phyloP scores from a whole-genome alignment of 2,888 invertebrate species.

The Diaphora mendica region DNA sequence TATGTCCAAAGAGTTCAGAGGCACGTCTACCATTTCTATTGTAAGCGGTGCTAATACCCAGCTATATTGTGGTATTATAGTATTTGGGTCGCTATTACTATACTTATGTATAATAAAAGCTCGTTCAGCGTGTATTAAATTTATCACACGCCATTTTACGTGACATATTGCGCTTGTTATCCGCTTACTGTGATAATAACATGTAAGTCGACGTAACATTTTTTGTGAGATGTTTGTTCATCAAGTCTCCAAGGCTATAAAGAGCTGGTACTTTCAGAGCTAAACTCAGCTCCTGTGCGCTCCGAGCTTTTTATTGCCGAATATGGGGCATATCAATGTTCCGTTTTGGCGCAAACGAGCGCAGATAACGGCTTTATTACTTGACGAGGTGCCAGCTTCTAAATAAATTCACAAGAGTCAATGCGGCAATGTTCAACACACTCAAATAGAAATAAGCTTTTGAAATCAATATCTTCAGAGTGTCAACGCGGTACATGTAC shows the following conservation, averaged over 20 bases:
- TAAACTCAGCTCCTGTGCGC: constrained; percentile 63
- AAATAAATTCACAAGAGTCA: constrained; percentile 64
- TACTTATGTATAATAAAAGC: constrained; percentile 14
- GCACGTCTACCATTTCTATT: constrained; percentile 28
- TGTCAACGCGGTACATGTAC: constrained; percentile 58
- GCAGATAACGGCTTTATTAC: constrained; percentile 79
- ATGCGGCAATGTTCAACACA: constrained; percentile 59
- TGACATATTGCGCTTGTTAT: neutral
- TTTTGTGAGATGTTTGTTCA: constrained; percentile 1
- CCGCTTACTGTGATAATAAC: neutral
- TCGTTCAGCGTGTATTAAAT: neutral
- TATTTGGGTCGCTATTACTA: constrained; percentile 26
- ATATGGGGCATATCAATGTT: constrained; percentile 69
- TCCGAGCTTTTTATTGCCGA: constrained; percentile 67
- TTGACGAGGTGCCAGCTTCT: constrained; percentile 74
- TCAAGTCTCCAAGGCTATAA: neutral
- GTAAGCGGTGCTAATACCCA: constrained; percentile 47
- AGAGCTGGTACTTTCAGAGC: constrained; percentile 7
- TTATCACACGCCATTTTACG: neutral
- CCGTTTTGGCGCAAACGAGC: constrained; percentile 76
- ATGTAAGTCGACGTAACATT: neutral
- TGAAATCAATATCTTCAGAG: constrained; percentile 59
- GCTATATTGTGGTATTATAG: constrained; percentile 25
- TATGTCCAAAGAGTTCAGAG: constrained; percentile 54
- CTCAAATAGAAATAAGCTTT: constrained; percentile 56